phyloP scores from a whole-genome alignment of 2,888 invertebrate genomes.

The Tanytarsus gracilentus region DNA sequence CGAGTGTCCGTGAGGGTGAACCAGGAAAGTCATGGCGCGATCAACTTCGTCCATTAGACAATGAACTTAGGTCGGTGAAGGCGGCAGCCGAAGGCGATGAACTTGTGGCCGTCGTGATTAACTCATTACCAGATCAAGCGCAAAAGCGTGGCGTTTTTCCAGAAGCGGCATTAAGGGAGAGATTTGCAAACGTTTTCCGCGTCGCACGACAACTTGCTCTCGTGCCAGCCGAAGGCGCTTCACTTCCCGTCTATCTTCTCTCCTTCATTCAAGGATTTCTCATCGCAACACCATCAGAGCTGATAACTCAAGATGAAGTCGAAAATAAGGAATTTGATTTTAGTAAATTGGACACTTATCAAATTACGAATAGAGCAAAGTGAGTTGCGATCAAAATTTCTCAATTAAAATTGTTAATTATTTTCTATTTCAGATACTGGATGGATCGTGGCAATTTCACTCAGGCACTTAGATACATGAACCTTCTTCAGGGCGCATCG shows the following conservation, averaged over 20 bases:
- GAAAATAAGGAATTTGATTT: constrained; percentile 65
- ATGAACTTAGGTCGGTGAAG: constrained; percentile 64
- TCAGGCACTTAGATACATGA: constrained; percentile 76
- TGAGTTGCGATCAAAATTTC: constrained; percentile 37
- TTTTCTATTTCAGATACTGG: constrained; percentile 57
- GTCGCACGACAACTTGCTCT: constrained; percentile 76
- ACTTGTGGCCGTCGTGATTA: constrained; percentile 66
- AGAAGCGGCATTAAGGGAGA: constrained; percentile 73
- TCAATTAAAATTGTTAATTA: neutral
- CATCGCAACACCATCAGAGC: constrained; percentile 56
- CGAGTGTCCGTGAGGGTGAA: constrained; percentile 59
- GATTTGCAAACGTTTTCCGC: constrained; percentile 72
- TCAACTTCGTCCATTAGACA: constrained; percentile 52
- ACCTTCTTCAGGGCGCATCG: constrained; percentile 80
- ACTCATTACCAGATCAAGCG: constrained; percentile 69
- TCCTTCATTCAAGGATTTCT: constrained; percentile 86
- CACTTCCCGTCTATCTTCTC: constrained; percentile 69
- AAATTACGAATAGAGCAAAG: constrained; percentile 83
- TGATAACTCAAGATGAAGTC: constrained; percentile 64
- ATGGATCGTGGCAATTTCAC: constrained; percentile 80
- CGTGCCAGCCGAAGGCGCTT: constrained; percentile 81
- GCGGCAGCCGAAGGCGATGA: constrained; percentile 70
- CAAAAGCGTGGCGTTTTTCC: constrained; percentile 75
- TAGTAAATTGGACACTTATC: constrained; percentile 69
- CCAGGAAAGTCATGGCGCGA: constrained; percentile 49